Evolutionary conservation across 1,140 invertebrate genomes (phyloP).

Genomic region (Daktulosphaira vitifoliae): DNA sequence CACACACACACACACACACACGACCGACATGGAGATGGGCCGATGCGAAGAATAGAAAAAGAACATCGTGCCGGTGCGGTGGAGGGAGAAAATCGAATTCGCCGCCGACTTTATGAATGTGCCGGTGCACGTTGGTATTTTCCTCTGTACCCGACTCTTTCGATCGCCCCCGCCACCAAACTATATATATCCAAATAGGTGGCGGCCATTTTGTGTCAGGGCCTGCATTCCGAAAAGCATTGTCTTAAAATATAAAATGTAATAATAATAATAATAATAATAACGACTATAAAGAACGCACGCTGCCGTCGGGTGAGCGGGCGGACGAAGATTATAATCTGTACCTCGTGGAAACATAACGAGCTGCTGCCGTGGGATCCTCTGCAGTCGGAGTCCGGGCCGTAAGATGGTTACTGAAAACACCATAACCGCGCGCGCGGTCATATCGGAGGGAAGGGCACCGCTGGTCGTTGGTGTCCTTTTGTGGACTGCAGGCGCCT

Average conservation of each 20-base stretch:
- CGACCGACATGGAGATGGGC: neutral
- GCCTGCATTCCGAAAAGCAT: slow-evolving; percentile 31
- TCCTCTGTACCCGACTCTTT: neutral
- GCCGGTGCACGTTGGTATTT: slow-evolving; percentile 8
- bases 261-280: slow-evolving; percentile 9
- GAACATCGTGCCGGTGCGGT: neutral
- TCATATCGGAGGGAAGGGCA: neutral
- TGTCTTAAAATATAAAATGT: slow-evolving; percentile 12
- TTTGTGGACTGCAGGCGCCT: slow-evolving; percentile 12
- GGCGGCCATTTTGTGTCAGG: slow-evolving; percentile 27
- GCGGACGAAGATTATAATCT: slow-evolving; percentile 13
- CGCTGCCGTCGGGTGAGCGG: slow-evolving; percentile 17
- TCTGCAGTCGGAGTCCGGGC: neutral
- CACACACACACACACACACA: too few species aligned
- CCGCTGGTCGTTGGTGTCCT: neutral
- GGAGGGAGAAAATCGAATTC: slow-evolving; percentile 23
- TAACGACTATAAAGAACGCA: slow-evolving; percentile 14
- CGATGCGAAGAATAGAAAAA: neutral
- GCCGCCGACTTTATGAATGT: slow-evolving; percentile 15
- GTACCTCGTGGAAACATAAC: neutral
- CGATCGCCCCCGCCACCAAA: slow-evolving; percentile 10
- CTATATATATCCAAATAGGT: slow-evolving; percentile 10
- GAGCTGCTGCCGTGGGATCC: neutral
- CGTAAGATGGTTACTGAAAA: neutral
- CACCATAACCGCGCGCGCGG: neutral